Conservation (phyloP, 1,140 invertebrate species). For the Anoplophora glabripennis region DNA sequence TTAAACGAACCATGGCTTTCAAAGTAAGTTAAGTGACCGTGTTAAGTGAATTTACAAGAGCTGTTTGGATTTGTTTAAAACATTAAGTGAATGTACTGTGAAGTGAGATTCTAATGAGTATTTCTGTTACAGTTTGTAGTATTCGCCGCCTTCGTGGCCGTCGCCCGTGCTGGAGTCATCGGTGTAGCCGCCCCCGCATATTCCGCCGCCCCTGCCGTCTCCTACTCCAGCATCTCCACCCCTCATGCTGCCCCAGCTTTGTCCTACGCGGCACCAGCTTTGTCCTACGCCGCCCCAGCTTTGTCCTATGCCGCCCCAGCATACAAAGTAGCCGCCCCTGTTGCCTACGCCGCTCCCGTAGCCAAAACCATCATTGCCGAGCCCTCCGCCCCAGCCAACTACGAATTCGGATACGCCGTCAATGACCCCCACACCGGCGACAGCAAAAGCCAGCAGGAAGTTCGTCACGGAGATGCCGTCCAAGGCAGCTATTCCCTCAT, state of each 20-base stretch:
- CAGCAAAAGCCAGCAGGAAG: slow-evolving; percentile 32
- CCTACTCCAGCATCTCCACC: slow-evolving; percentile 10
- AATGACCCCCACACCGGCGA: slow-evolving; percentile 54
- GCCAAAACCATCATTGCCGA: slow-evolving; percentile 7
- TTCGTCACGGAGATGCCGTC: slow-evolving; percentile 28
- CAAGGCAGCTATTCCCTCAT: slow-evolving; percentile 42
- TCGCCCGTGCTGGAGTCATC: slow-evolving; percentile 29
- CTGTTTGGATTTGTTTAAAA: too few relatives aligned
- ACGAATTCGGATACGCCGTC: slow-evolving; percentile 30
- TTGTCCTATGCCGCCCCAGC: slow-evolving; percentile 1
- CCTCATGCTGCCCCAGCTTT: too few relatives aligned
- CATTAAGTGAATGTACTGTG: too few relatives aligned
- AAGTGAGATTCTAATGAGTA: too few relatives aligned
- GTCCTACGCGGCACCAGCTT: slow-evolving; percentile 26
- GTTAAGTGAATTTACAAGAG: not conserved
- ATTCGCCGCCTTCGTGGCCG: slow-evolving; percentile 11
- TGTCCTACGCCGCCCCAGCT: slow-evolving; percentile 18
- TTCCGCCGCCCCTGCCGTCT: too few relatives aligned
- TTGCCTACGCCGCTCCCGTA: slow-evolving; percentile 9
- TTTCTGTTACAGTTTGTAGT: slow-evolving; percentile 16
- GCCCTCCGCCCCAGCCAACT: slow-evolving; percentile 5
- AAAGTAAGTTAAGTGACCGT: slow-evolving; percentile 14
- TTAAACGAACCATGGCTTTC: slow-evolving; percentile 16
- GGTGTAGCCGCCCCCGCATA: too few relatives aligned
- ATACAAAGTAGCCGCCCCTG: slow-evolving; percentile 28